Evolutionary conservation across 2,888 invertebrate species (phyloP), one percentile per base, ranked within the genome.

Genomic region (Orthonevra nobilis): DNA sequence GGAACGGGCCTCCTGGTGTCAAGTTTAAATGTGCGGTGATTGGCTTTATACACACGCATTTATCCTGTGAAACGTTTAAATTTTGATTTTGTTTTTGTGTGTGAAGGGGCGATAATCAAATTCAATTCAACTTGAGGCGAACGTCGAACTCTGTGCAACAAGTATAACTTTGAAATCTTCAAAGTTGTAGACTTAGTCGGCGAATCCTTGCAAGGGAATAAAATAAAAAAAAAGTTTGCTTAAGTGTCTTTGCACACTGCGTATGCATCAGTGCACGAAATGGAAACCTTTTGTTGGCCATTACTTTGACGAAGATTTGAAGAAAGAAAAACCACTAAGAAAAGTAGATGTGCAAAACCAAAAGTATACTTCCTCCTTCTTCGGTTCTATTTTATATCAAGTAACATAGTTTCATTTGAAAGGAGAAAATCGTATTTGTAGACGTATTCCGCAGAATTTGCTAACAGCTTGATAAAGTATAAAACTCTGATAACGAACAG

Each of bases 1-100:
- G n/a, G 72, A 77, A 64, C 38, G 46, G 44, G 60, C 64, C 52
- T 64, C 64, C 64, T 64, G 72, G 77, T 77, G 64, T 72, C 46
- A 77, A 72, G 58, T 77, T 77, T 77, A 72, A 77, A 77, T 77
- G 60, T 72, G 77, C 60, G 70, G 70, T 63, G 75, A 70, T 70
- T 77, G 75, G 50, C 50, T 36, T 36, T 40, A 34, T 14, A 15
- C 14, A 40, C 26, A 19, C 4, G 3, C 10, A 26, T 20, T 30
- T 12, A 7, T 32, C 7, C 5, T 17, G 23, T 20, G n/a, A 48
- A 56, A 36, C 66, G 28, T 75, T 75, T 42, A 61, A 56, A 48
- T 48, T 69, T 60, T 46, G 19, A 68, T 15, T 68, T 68, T 60
- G 15, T 32, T 40, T 34, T 54, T 34, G 10, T 19, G 30, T 12